Base-by-base conservation (phyloP, 2,113 vertebrate genomes). In the Antechinus flavipes region DNA sequence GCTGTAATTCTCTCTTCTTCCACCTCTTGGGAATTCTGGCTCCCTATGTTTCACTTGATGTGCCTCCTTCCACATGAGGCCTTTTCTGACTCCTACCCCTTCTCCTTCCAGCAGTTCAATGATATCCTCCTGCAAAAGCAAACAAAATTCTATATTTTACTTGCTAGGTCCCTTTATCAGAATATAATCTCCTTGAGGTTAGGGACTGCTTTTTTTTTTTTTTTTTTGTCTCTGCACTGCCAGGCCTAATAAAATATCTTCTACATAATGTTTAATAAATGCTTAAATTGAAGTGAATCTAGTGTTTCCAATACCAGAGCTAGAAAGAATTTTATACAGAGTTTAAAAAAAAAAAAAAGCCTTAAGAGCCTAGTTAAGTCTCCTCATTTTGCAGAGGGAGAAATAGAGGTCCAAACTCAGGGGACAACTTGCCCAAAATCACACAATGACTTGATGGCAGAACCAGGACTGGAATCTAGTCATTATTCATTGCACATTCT, bases 11-110 rank as follows among this genome's bases (percentile, higher is more conserved):
- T 68, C 93, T 96, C 22, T 26, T 8, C 58, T 90, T 58, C 89
- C 3, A 1, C 30, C 14, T 68, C 30, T 68, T n/a, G 30, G 30
- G 61, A 68, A 5, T 2, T 14, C 14, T 76, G 35, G 61, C 61
- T 76, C 30, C 35, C 61, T 76, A n/a, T n/a, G 91, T 11, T 84
- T 90, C 49, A 50, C 12, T 22, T 19, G 22, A 8, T 6, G 16
- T 68, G 91, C 46, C 58, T 42, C 49, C 93, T 76, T 90, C 84
- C 95, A 84, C 8, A 2, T 93, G 93, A n/a, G 97, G 95, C 53
- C 76, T 93, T 95, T 91, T 91, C 42, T 47, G 97, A 96, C 95
- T 97, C 92, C 53, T 94, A 22, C 58, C 30, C 55, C n/a, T 68
- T 92, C 61, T 12, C 35, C 2, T 76, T 26, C 4, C 35, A n/a